Percentiles rank a stretch among this genome's conserved stretches.
phyloP scores from a whole-genome alignment of 2,113 vertebrate species.

The Kryptolebias marmoratus region DNA sequence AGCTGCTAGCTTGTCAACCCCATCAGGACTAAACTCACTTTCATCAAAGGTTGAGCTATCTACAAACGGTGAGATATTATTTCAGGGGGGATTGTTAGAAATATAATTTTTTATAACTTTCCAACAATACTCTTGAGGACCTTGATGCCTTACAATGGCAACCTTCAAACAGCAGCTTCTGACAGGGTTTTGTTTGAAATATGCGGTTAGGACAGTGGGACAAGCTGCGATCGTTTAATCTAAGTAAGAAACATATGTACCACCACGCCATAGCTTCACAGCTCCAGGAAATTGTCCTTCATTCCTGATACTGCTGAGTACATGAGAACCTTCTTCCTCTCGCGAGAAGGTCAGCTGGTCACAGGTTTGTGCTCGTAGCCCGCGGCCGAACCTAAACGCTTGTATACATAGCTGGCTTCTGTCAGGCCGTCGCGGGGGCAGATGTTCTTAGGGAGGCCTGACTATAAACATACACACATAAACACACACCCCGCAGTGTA shows the following conservation, averaged over 20 bases:
- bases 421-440: conserved; percentile 65
- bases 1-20: too few relatives aligned
- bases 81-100: too few relatives aligned
- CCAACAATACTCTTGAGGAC: too few relatives aligned
- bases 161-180: conserved; percentile 47
- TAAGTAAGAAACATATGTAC: conserved; percentile 26
- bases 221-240: conserved; percentile 52
- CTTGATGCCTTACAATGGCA: conserved; percentile 45
- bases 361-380: conserved; percentile 1
- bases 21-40: too few relatives aligned
- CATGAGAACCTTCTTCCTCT: conserved; percentile 5
- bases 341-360: conserved; percentile 43
- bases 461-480: conserved; percentile 71
- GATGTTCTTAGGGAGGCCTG: conserved; percentile 70
- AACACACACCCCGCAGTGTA: conserved; percentile 71
- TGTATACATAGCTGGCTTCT: conserved; percentile 71
- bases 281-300: conserved; percentile 12
- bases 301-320: neutral
- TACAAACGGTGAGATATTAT: too few relatives aligned
- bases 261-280: conserved; percentile 47
- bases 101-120: too few relatives aligned
- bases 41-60: too few relatives aligned
- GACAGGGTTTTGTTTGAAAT: conserved; percentile 43
- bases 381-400: conserved; percentile 14
- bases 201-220: conserved; percentile 54